These are phyloP conservation scores for Callithrix jacchus DNA, from an alignment of 2,113 vertebrate genomes.

Conservation along the genomic window DNA sequence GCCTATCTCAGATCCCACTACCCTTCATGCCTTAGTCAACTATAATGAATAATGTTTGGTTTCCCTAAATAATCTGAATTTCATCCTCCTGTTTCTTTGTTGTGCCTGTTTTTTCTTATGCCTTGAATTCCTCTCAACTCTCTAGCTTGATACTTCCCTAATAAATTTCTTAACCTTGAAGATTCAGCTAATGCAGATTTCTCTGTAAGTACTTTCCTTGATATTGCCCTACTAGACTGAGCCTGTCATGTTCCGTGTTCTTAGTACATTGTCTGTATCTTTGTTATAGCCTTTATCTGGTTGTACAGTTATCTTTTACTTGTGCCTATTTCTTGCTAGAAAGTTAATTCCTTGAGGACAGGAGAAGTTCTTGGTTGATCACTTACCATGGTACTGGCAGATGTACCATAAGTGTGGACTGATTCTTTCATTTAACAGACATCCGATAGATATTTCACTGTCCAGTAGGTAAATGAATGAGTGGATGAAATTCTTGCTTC, in stretches of 20 bases:
- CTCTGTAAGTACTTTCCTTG: not conserved
- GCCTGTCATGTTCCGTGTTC: not conserved
- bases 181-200: not conserved
- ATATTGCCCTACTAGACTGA: not conserved
- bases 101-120: not conserved
- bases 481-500: not conserved
- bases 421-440: not conserved
- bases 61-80: not conserved
- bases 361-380: not conserved
- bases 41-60: not conserved
- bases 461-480: not conserved
- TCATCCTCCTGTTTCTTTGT: not conserved
- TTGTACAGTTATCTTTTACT: not conserved
- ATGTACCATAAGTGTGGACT: not conserved
- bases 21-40: not conserved
- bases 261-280: not conserved
- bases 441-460: not conserved
- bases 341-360: not conserved
- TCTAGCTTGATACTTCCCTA: not conserved
- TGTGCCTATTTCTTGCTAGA: not conserved
- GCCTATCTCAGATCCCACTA: not conserved
- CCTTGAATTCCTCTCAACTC: not conserved
- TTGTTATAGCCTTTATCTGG: not conserved
- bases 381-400: not conserved
- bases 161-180: slow-evolving; percentile 27